A percentile compares a stretch with the other conserved stretches of the same genome.
These are phyloP conservation scores for Podarcis siculus DNA, from an alignment of 2,797 vertebrate genomes.

Conservation along the genomic window DNA sequence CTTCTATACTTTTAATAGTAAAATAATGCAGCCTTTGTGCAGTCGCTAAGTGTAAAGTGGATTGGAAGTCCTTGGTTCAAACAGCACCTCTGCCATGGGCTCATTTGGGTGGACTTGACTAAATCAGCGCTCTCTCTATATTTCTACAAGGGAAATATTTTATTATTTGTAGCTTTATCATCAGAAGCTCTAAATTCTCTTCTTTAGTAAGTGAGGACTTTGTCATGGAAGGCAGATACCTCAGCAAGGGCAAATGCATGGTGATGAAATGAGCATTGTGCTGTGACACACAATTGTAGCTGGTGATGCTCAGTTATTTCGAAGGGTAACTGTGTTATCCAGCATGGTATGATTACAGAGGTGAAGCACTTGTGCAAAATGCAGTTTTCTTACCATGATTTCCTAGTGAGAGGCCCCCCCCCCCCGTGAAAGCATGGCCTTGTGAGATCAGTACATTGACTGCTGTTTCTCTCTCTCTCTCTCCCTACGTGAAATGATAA, in stretches of 20 bases:
- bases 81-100: not conserved
- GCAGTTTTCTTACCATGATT: conserved; percentile 16
- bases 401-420: not conserved
- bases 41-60: not conserved
- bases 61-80: not conserved
- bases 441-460: not conserved
- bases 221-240: conserved; percentile 22
- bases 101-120: not conserved
- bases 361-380: conserved; percentile 13
- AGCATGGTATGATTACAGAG: conserved; percentile 37
- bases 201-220: conserved; percentile 8
- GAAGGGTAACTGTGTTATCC: not conserved
- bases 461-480: not conserved
- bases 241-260: conserved; percentile 37
- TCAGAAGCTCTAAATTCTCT: not conserved
- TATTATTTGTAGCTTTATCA: not conserved
- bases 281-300: not conserved
- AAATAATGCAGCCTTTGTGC: not conserved
- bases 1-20: too few species aligned
- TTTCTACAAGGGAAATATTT: not conserved
- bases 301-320: not conserved
- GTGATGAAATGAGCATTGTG: conserved; percentile 37
- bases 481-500: conserved; percentile 1
- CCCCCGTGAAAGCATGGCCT: not conserved
- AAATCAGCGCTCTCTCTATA: not conserved